A percentile compares a stretch with the other conserved stretches of the same genome.
These are phyloP conservation scores for Drosophila nigromelanica DNA, from an alignment of 1,140 invertebrate species.

Conservation along the genomic window DNA sequence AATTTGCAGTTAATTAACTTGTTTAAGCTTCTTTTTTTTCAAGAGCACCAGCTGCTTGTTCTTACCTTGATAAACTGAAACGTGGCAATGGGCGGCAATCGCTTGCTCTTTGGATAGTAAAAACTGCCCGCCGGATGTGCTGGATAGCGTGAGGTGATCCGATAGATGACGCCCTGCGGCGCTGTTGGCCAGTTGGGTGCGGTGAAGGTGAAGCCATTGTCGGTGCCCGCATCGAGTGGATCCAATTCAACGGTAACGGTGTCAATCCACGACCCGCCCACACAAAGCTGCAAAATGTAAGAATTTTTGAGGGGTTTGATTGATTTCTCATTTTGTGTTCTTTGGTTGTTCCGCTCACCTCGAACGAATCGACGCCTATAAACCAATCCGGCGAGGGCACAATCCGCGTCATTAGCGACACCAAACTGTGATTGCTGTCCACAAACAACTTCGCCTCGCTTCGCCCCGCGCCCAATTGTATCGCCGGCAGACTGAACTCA, in stretches of 20 bases:
- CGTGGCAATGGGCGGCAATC: conserved; percentile 94
- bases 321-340: conserved; percentile 10
- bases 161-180: conserved; percentile 94
- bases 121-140: conserved; percentile 97
- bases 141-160: conserved; percentile 95
- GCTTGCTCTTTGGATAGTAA: conserved; percentile 94
- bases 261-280: conserved; percentile 97
- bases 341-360: conserved; percentile 80
- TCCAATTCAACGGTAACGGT: conserved; percentile 96
- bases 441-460: conserved; percentile 93
- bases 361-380: conserved; percentile 96
- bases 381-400: conserved; percentile 99
- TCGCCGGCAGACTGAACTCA: conserved; percentile 91
- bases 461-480: conserved; percentile 90
- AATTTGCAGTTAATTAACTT: conserved; percentile 82
- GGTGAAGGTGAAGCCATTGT: conserved; percentile 98
- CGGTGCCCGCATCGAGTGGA: conserved; percentile 98
- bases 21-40: conserved; percentile 59
- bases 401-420: conserved; percentile 93
- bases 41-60: conserved; percentile 86
- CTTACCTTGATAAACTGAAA: conserved; percentile 94
- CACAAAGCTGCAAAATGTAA: conserved; percentile 88
- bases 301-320: not conserved
- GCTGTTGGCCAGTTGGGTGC: conserved; percentile 96
- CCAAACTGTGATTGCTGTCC: conserved; percentile 95